Evolutionary conservation across 2,888 invertebrate species (phyloP).

Genomic region (Lysandra bellargus): DNA sequence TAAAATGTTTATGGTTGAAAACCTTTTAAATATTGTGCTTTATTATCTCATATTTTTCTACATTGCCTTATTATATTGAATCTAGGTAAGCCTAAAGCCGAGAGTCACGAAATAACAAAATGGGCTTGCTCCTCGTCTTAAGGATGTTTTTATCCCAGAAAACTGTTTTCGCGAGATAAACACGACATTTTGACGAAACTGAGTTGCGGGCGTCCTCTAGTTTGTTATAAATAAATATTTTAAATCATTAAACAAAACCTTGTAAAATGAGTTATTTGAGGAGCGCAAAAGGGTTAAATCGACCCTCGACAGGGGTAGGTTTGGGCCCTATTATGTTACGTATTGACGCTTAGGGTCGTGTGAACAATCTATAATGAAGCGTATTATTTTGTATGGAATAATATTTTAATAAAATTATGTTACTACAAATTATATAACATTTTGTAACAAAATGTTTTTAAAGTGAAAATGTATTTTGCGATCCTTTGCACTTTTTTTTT

Average conservation of each 20-base stretch:
- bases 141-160: too few species aligned
- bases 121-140: too few species aligned
- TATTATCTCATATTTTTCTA: too few species aligned
- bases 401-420: background rate
- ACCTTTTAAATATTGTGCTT: too few species aligned
- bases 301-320: background rate
- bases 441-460: background rate
- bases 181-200: too few species aligned
- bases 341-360: slow-evolving; percentile 10
- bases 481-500: background rate
- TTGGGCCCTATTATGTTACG: slow-evolving; percentile 25
- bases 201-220: too few species aligned
- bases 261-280: background rate
- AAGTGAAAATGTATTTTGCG: background rate
- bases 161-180: too few species aligned
- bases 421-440: background rate
- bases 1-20: too few species aligned
- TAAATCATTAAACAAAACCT: background rate
- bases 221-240: background rate
- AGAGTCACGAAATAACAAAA: too few species aligned
- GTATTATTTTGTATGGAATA: background rate
- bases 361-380: slow-evolving; percentile 1
- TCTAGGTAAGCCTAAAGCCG: too few species aligned
- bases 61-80: too few species aligned
- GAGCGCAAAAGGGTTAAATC: background rate